phyloP scores from a whole-genome alignment of 2,888 invertebrate genomes.

The Meliscaeva auricollis region DNA sequence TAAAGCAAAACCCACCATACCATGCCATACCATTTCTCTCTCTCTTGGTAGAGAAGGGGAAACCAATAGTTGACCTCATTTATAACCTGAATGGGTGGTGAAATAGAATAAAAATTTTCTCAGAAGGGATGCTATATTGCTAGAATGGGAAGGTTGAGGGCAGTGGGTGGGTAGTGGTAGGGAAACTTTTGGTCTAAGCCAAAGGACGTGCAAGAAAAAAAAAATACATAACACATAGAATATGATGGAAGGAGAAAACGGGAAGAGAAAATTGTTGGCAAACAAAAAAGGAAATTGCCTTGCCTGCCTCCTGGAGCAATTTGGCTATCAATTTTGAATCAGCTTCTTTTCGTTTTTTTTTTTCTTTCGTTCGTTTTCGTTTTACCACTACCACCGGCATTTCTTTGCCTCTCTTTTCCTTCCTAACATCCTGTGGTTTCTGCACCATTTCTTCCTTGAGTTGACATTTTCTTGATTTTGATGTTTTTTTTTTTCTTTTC shows the following conservation, averaged over 20 bases:
- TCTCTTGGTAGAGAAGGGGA: background rate
- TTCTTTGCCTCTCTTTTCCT: background rate
- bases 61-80: slow-evolving; percentile 74
- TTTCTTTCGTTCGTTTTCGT: too few species aligned
- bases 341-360: slow-evolving; percentile 22
- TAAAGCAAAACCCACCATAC: background rate
- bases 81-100: slow-evolving; percentile 72
- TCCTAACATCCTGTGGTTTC: slow-evolving; percentile 21
- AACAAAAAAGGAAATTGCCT: slow-evolving; percentile 72
- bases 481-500: slow-evolving; percentile 16
- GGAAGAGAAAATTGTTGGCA: slow-evolving; percentile 51
- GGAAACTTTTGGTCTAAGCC: slow-evolving; percentile 15
- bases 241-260: slow-evolving; percentile 12
- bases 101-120: slow-evolving; percentile 68
- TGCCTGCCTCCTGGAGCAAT: slow-evolving; percentile 67
- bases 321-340: slow-evolving; percentile 75
- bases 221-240: slow-evolving; percentile 60
- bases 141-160: slow-evolving; percentile 3
- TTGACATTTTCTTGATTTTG: slow-evolving; percentile 40
- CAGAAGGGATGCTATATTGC: background rate
- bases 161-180: slow-evolving; percentile 38
- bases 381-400: background rate
- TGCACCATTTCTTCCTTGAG: slow-evolving; percentile 34
- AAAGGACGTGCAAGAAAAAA: slow-evolving; percentile 51
- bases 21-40: too few species aligned